These are phyloP conservation scores for Xestobium rufovillosum DNA, from an alignment of 2,888 invertebrate species.

Conservation along the genomic window DNA sequence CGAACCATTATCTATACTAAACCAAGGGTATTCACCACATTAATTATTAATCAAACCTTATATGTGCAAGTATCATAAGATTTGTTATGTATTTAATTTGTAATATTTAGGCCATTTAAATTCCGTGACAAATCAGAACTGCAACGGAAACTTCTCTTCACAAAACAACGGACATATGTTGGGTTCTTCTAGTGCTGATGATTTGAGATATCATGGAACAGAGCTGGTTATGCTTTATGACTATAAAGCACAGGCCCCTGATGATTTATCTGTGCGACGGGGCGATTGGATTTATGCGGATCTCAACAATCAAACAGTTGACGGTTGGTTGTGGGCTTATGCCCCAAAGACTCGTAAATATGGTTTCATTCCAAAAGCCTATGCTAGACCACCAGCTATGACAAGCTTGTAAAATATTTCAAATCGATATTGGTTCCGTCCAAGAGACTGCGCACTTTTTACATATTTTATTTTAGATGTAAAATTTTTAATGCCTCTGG, in stretches of 20 bases:
- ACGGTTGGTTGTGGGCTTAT: constrained; percentile 93
- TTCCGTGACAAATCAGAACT: constrained; percentile 34
- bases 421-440: not conserved
- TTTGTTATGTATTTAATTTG: no score
- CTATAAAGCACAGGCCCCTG: constrained; percentile 91
- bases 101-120: constrained; percentile 44
- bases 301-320: constrained; percentile 85
- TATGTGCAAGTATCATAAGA: no score
- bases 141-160: constrained; percentile 31
- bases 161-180: constrained; percentile 34
- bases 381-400: constrained; percentile 87
- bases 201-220: constrained; percentile 76
- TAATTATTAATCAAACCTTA: no score
- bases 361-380: constrained; percentile 92
- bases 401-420: constrained; percentile 57
- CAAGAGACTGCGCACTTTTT: no score
- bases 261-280: constrained; percentile 81
- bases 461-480: not conserved
- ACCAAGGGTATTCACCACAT: no score
- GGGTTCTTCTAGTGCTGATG: constrained; percentile 45
- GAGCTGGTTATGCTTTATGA: constrained; percentile 92
- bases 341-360: constrained; percentile 87
- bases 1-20: no score
- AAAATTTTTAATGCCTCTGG: not conserved
- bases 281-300: constrained; percentile 97